These are phyloP conservation scores for Hyphantria cunea DNA, from an alignment of 1,140 invertebrate species.

Conservation along the genomic window DNA sequence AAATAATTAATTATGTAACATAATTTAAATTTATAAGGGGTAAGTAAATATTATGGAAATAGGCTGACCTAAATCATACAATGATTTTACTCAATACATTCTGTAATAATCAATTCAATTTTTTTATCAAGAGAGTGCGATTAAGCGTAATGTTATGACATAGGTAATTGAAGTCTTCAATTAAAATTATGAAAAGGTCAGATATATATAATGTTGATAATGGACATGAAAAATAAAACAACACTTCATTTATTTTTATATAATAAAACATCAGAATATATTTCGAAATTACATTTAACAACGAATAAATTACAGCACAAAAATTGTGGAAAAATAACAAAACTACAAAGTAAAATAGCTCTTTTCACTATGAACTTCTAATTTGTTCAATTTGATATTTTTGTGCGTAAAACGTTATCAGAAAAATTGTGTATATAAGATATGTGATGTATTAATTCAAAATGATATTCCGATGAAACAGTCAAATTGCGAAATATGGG, in stretches of 20 bases:
- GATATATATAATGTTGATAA: too few species aligned
- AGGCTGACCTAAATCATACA: too few species aligned
- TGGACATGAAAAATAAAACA: slow-evolving; percentile 45
- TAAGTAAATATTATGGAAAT: too few species aligned
- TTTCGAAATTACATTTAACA: slow-evolving; percentile 75
- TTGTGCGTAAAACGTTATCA: slow-evolving; percentile 46
- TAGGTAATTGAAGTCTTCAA: too few species aligned
- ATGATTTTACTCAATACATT: too few species aligned
- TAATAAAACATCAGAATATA: slow-evolving; percentile 78
- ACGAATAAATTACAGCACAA: slow-evolving; percentile 43
- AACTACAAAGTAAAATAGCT: slow-evolving; percentile 21
- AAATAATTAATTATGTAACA: too few species aligned
- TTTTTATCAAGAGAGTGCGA: too few species aligned
- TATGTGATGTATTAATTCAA: slow-evolving; percentile 45
- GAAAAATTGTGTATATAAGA: slow-evolving; percentile 49
- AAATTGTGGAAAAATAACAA: slow-evolving; percentile 42
- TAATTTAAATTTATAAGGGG: too few species aligned
- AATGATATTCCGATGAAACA: slow-evolving; percentile 47
- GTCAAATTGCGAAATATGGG: slow-evolving; percentile 29
- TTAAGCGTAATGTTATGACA: too few species aligned
- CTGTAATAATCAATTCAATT: too few species aligned
- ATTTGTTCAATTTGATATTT: slow-evolving; percentile 17
- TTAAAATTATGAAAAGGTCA: too few species aligned
- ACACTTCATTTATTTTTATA: slow-evolving; percentile 59
- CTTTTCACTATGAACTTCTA: slow-evolving; percentile 4